Evolutionary conservation across 2,888 invertebrate genomes (phyloP).

Genomic region (Sphaerophoria taeniata): DNA sequence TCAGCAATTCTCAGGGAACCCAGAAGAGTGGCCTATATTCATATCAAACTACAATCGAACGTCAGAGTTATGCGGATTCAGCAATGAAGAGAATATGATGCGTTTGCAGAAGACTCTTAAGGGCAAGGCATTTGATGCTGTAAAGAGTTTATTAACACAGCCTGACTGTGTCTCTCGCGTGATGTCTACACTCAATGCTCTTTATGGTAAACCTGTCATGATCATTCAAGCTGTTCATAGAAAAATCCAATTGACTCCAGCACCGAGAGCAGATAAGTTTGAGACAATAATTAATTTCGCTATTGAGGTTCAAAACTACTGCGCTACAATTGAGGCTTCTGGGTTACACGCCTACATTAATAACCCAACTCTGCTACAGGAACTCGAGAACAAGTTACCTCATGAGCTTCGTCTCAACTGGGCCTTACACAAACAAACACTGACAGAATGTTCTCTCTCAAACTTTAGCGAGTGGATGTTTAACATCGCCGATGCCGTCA

Average conservation of each 20-base stretch:
- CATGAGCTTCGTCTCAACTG: constrained; percentile 59
- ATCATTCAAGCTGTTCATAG: constrained; percentile 9
- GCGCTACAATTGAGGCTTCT: constrained; percentile 12
- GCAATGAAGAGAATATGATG: constrained; percentile 46
- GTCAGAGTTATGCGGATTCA: constrained; percentile 45
- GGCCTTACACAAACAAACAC: constrained; percentile 43
- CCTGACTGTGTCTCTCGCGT: constrained; percentile 26
- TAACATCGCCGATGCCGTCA: constrained; percentile 12
- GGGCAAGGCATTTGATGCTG: too few relatives aligned
- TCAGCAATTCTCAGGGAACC: neutral
- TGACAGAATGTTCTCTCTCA: neutral
- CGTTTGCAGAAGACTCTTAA: too few relatives aligned
- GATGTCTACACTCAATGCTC: constrained; percentile 4
- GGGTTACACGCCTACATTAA: constrained; percentile 38
- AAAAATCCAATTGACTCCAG: constrained; percentile 2
- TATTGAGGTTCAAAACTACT: constrained; percentile 15
- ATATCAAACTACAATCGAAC: constrained; percentile 10
- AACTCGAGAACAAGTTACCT: constrained; percentile 63
- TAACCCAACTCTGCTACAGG: constrained; percentile 61
- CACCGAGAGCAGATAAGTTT: constrained; percentile 21
- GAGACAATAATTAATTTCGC: constrained; percentile 14
- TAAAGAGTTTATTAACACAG: neutral
- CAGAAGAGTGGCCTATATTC: constrained; percentile 12
- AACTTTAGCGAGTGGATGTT: neutral
- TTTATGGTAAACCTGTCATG: constrained; percentile 20